A percentile compares a stretch with the other conserved stretches of the same genome.
phyloP scores from a whole-genome alignment of 23 tunicate genomes.

The Halocynthia aurantium region DNA sequence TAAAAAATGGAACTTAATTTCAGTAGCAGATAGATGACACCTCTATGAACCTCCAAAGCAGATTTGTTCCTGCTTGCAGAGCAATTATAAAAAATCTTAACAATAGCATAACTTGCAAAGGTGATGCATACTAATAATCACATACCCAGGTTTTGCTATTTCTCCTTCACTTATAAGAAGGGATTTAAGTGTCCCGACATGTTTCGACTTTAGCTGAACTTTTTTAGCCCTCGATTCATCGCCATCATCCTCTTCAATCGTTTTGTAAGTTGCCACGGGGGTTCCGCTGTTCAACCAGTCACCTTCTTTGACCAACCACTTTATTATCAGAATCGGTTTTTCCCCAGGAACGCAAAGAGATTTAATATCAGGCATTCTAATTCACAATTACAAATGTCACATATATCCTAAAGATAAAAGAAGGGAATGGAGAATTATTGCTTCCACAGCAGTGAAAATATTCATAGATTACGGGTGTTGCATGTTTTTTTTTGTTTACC shows the following conservation, averaged over 20 bases:
- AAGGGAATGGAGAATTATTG: too few species aligned
- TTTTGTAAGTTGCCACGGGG: conserved; percentile 37
- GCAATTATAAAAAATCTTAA: too few species aligned
- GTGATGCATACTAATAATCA: too few species aligned
- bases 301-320: conserved; percentile 67
- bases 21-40: background rate
- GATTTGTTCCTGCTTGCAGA: background rate
- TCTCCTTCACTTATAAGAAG: conserved; percentile 59
- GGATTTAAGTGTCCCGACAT: conserved; percentile 61
- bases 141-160: conserved; percentile 74
- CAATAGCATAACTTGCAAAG: too few species aligned
- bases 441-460: too few species aligned
- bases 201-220: conserved; percentile 49
- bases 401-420: too few species aligned
- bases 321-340: conserved; percentile 51
- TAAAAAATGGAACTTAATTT: background rate
- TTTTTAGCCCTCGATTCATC: conserved; percentile 60
- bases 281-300: conserved; percentile 63
- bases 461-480: too few species aligned
- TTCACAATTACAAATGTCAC: too few species aligned
- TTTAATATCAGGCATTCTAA: conserved; percentile 30
- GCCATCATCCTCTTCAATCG: conserved; percentile 50
- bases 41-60: background rate
- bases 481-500: too few species aligned
- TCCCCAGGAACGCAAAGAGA: conserved; percentile 53